phyloP scores from a whole-genome alignment of 1,140 invertebrate species.

The Meloidogyne floridensis region DNA sequence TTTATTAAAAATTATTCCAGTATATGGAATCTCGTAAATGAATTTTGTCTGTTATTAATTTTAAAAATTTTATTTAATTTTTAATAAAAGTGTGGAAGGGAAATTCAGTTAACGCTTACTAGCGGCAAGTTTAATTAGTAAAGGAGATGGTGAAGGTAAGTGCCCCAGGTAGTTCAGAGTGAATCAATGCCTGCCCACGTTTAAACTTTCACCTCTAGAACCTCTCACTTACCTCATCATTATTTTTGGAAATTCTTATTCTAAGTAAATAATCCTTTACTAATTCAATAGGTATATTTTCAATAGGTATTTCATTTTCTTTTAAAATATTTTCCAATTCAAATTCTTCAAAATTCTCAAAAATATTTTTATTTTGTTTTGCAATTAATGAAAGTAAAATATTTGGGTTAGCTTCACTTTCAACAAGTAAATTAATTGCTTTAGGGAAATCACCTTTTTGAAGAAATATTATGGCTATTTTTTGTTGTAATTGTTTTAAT shows the following conservation, averaged over 20 bases:
- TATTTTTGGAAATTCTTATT: background rate
- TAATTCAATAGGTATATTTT: background rate
- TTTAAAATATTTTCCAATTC: background rate
- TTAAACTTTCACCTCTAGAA: background rate
- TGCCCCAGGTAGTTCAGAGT: no score
- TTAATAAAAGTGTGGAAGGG: no score
- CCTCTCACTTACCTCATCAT: background rate
- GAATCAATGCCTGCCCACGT: no score
- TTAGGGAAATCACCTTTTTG: constrained; percentile 13
- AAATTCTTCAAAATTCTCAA: background rate
- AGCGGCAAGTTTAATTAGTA: no score
- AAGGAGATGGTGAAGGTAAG: no score
- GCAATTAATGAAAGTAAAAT: constrained; percentile 14
- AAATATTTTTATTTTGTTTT: constrained; percentile 13
- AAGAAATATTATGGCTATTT: constrained; percentile 12
- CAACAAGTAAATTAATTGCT: constrained; percentile 10
- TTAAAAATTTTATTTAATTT: no score
- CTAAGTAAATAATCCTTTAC: constrained; percentile 2
- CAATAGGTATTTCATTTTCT: background rate
- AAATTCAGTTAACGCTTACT: no score
- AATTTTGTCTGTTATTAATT: no score
- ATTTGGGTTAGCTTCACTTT: background rate
- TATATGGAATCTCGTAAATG: no score
- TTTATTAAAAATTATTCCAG: no score
- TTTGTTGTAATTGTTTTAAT: constrained; percentile 10